Evolutionary conservation across 1,140 invertebrate species (phyloP).

Genomic region (Drosophila orena): DNA sequence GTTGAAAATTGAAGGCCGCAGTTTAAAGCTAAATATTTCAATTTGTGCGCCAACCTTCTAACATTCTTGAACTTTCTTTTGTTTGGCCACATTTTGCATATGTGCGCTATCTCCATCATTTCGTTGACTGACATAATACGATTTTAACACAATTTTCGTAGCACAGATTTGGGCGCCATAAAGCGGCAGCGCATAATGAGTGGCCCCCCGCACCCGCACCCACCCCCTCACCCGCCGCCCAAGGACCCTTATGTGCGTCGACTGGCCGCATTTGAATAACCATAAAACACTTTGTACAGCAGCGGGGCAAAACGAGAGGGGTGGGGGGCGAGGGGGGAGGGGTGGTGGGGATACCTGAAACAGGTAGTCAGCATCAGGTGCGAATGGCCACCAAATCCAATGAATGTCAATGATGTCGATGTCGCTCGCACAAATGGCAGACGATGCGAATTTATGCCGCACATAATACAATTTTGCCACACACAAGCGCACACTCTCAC

Average conservation of each 20-base stretch:
- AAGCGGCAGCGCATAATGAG: conserved; percentile 54
- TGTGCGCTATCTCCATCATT: conserved; percentile 10
- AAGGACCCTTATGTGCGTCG: conserved; percentile 18
- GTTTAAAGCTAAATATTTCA: conserved; percentile 5
- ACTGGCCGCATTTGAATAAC: conserved; percentile 69
- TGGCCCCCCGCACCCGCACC: neutral
- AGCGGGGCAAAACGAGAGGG: neutral
- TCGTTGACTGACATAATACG: conserved; percentile 29
- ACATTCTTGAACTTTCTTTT: neutral
- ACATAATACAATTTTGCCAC: conserved; percentile 63
- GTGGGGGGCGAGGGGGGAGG: no score
- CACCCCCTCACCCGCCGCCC: no score
- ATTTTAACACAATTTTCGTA: conserved; percentile 52
- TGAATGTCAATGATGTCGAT: conserved; percentile 74
- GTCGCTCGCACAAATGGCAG: conserved; percentile 62
- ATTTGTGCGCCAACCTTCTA: conserved; percentile 11
- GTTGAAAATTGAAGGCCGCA: conserved; percentile 3
- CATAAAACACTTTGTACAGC: conserved; percentile 59
- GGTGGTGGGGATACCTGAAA: neutral
- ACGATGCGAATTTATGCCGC: conserved; percentile 69
- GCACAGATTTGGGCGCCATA: conserved; percentile 38
- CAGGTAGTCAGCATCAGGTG: conserved; percentile 64
- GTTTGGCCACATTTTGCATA: conserved; percentile 9
- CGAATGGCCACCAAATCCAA: conserved; percentile 75
- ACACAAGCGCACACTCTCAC: conserved; percentile 1